Conservation (phyloP, 92 coral and sea anemone species). For the Palythoa grandiflora region DNA sequence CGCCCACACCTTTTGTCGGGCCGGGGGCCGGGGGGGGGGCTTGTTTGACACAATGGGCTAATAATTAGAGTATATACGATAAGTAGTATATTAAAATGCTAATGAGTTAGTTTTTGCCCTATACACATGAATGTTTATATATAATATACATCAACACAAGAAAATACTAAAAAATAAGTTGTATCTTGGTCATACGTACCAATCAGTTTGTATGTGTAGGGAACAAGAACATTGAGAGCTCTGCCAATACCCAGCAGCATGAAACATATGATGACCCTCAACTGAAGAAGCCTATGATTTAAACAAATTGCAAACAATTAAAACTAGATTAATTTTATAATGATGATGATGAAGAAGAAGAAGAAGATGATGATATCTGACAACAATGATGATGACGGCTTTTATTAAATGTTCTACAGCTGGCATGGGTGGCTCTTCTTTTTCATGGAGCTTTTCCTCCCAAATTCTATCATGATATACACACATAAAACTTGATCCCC, state of each 20-base stretch:
- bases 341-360: neutral
- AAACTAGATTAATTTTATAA: neutral
- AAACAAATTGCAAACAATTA: neutral
- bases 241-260: conserved; percentile 84
- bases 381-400: no score
- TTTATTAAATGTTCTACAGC: no score
- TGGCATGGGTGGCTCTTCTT: no score
- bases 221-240: conserved; percentile 91
- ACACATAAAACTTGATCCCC: no score
- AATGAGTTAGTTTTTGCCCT: no score
- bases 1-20: no score
- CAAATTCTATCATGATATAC: no score
- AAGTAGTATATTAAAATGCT: no score
- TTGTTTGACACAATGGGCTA: no score
- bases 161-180: neutral
- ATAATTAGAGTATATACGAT: no score
- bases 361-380: neutral
- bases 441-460: no score
- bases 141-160: neutral
- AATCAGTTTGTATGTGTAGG: conserved; percentile 83
- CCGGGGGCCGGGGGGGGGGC: no score
- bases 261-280: conserved; percentile 89
- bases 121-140: neutral
- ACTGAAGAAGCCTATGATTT: conserved; percentile 75
- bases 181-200: conserved; percentile 60